Evolutionary conservation across 2,888 invertebrate genomes (phyloP).

Genomic region (Rhyacophila evoluta): DNA sequence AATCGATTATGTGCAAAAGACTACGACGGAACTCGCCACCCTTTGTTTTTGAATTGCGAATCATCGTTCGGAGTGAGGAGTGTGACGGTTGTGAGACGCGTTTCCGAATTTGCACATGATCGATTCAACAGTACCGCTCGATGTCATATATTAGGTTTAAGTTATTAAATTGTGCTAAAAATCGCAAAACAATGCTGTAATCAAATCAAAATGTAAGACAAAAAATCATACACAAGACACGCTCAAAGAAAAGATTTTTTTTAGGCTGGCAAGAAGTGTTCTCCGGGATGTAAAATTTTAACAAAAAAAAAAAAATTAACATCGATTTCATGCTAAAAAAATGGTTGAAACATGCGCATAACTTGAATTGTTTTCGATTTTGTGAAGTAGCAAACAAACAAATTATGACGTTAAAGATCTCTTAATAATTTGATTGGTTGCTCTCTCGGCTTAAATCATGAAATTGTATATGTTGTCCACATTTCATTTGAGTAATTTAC

Average conservation of each 20-base stretch:
- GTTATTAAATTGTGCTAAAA: slow-evolving; percentile 47
- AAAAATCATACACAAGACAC: slow-evolving; percentile 32
- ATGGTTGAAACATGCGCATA: neutral
- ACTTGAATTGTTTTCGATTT: neutral
- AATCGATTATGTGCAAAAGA: slow-evolving; percentile 74
- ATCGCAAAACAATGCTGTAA: slow-evolving; percentile 38
- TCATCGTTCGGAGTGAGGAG: slow-evolving; percentile 34
- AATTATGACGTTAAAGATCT: slow-evolving; percentile 15
- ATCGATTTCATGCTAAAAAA: neutral
- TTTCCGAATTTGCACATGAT: slow-evolving; percentile 67
- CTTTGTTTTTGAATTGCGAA: slow-evolving; percentile 57
- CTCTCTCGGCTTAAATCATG: neutral
- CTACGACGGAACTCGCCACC: slow-evolving; percentile 70
- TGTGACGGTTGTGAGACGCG: slow-evolving; percentile 34
- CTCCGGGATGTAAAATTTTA: neutral
- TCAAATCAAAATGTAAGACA: slow-evolving; percentile 42
- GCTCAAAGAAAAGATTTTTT: slow-evolving; percentile 16
- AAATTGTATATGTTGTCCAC: slow-evolving; percentile 27
- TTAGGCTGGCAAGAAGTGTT: neutral
- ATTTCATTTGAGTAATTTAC: slow-evolving; percentile 13
- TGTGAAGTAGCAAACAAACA: slow-evolving; percentile 19
- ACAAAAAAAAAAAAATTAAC: neutral
- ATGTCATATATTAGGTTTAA: slow-evolving; percentile 68
- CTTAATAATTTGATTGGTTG: slow-evolving; percentile 15
- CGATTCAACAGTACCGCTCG: slow-evolving; percentile 72